A percentile compares a stretch with the other conserved stretches of the same genome.
Evolutionary conservation across 2,113 vertebrate species (phyloP).

Genomic region (Cyprinodon variegatus): DNA sequence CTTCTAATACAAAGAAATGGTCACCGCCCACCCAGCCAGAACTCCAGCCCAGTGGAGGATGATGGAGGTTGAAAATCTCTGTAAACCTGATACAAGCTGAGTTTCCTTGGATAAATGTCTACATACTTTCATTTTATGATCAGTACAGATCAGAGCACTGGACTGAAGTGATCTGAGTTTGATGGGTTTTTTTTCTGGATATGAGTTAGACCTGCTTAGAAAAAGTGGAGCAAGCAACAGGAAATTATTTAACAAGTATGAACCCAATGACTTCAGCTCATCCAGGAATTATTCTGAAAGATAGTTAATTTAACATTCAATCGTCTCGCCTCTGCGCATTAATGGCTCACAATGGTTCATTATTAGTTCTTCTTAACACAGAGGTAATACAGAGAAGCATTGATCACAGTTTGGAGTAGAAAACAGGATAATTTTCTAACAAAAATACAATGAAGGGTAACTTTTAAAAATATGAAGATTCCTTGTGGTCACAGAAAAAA

Average conservation of each 20-base stretch:
- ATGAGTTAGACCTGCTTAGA: too few species aligned
- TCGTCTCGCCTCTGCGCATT: constrained; percentile 49
- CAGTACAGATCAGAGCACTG: too few species aligned
- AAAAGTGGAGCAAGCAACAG: background rate
- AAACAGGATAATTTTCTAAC: background rate
- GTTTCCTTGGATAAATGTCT: too few species aligned
- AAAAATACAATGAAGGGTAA: background rate
- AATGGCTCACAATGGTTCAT: constrained; percentile 48
- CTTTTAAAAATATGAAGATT: background rate
- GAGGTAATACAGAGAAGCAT: constrained; percentile 1
- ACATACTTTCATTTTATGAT: too few species aligned
- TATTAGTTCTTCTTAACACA: constrained; percentile 47
- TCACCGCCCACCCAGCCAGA: too few species aligned
- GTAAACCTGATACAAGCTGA: too few species aligned
- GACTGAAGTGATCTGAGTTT: too few species aligned
- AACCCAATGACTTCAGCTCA: constrained; percentile 47
- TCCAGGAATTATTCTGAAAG: constrained; percentile 61
- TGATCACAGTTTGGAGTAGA: constrained; percentile 1
- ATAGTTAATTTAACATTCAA: constrained; percentile 70
- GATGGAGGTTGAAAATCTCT: too few species aligned
- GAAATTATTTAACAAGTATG: constrained; percentile 43
- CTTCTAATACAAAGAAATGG: too few species aligned
- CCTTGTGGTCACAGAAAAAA: background rate
- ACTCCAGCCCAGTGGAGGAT: too few species aligned
- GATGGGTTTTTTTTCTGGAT: too few species aligned